A percentile compares a stretch with the other conserved stretches of the same genome.
Evolutionary conservation across 2,888 invertebrate species (phyloP).

Genomic region (Drosophila pegasa): DNA sequence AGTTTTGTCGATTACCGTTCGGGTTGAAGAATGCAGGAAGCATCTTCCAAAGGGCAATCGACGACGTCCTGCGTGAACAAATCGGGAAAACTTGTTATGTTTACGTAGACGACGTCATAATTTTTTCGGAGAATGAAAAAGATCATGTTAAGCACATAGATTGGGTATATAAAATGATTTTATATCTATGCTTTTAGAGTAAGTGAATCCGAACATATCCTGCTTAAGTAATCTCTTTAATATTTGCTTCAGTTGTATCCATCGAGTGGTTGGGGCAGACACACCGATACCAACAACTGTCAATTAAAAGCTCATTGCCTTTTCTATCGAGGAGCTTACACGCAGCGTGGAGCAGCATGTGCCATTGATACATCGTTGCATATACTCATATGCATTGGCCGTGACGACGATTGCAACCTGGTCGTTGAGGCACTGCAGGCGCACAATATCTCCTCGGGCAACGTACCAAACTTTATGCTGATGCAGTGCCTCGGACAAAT

Average conservation of each 20-base stretch:
- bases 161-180: slow-evolving; percentile 89
- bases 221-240: not conserved
- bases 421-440: slow-evolving; percentile 90
- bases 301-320: slow-evolving; percentile 87
- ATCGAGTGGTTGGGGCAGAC: slow-evolving; percentile 87
- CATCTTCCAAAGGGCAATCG: too few species aligned
- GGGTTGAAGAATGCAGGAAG: too few species aligned
- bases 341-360: slow-evolving; percentile 88
- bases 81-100: too few species aligned
- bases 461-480: slow-evolving; percentile 93
- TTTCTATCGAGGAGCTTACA: slow-evolving; percentile 91
- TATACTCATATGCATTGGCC: slow-evolving; percentile 93
- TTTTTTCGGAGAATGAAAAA: too few species aligned
- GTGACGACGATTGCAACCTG: slow-evolving; percentile 90
- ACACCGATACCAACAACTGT: slow-evolving; percentile 87
- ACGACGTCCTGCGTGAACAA: too few species aligned
- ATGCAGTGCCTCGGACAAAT: slow-evolving; percentile 94
- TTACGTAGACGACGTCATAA: too few species aligned
- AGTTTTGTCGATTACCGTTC: too few species aligned
- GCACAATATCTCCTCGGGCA: slow-evolving; percentile 87
- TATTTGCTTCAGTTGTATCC: slow-evolving; percentile 85
- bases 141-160: slow-evolving; percentile 90
- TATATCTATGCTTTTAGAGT: slow-evolving; percentile 87
- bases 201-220: slow-evolving; percentile 32
- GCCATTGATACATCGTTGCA: slow-evolving; percentile 91